Conservation (phyloP, 2,797 vertebrate species). For the Pangasius larnaudii region DNA sequence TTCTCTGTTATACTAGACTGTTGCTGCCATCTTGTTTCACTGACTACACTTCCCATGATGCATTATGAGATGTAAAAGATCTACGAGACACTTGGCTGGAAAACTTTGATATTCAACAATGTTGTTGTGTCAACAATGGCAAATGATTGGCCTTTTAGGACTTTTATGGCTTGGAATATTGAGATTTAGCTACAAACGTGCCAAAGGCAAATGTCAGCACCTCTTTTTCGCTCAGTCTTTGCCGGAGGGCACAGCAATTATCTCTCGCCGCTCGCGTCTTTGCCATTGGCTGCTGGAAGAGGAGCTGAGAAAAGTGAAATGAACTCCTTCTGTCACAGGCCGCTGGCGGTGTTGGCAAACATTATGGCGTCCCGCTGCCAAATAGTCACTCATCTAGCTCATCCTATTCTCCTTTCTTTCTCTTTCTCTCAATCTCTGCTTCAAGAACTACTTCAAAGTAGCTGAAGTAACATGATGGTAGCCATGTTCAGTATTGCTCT, state of each 20-base stretch:
- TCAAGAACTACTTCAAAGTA: constrained; percentile 12
- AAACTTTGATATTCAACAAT: constrained; percentile 16
- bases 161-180: constrained; percentile 24
- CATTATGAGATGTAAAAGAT: neutral
- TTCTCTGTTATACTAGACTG: neutral
- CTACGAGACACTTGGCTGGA: neutral
- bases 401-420: constrained; percentile 12
- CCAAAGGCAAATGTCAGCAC: constrained; percentile 38
- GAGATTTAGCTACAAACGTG: constrained; percentile 27
- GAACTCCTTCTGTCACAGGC: constrained; percentile 31
- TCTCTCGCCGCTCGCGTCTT: constrained; percentile 37
- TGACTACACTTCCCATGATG: neutral
- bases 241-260: constrained; percentile 46
- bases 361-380: constrained; percentile 18
- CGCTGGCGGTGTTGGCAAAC: constrained; percentile 34
- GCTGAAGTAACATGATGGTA: neutral
- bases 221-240: constrained; percentile 19
- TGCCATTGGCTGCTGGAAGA: constrained; percentile 31
- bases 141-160: constrained; percentile 30
- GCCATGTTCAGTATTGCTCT: neutral
- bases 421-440: neutral
- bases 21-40: neutral
- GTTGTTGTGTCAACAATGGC: constrained; percentile 12
- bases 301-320: constrained; percentile 36
- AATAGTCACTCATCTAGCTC: constrained; percentile 26